Conservation (phyloP, 35 echinoderm and acorn worm genomes). For the Apostichopus japonicus region DNA sequence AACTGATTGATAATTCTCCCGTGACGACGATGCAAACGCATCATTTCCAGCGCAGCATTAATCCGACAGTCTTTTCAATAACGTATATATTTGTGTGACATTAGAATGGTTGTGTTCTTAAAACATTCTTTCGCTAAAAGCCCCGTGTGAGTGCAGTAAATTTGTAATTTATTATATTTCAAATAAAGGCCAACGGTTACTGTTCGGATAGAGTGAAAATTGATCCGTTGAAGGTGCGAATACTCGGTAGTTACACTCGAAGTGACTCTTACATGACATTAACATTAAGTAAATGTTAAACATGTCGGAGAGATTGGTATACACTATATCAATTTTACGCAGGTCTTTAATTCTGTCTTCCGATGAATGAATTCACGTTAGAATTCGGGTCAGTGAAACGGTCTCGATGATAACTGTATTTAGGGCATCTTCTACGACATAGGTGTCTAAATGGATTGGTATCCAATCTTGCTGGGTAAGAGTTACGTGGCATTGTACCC, state of each 20-base stretch:
- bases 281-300: slow-evolving; percentile 48
- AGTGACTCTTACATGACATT: slow-evolving; percentile 25
- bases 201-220: slow-evolving; percentile 31
- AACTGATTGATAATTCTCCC: neutral
- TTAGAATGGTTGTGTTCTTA: neutral
- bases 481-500: neutral
- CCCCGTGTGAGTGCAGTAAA: slow-evolving; percentile 13
- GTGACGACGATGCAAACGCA: neutral
- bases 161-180: slow-evolving; percentile 53
- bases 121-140: slow-evolving; percentile 47
- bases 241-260: neutral
- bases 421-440: neutral
- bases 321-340: neutral
- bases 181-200: slow-evolving; percentile 47
- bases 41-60: slow-evolving; percentile 7
- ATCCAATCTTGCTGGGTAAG: neutral
- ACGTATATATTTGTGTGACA: slow-evolving; percentile 22
- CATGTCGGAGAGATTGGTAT: neutral
- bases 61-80: neutral
- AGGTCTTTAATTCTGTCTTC: neutral
- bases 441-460: neutral
- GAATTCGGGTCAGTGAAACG: neutral
- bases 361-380: neutral
- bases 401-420: neutral
- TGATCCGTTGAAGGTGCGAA: slow-evolving; percentile 46